Conservation (phyloP, 2,113 vertebrate species). For the Conger conger region DNA sequence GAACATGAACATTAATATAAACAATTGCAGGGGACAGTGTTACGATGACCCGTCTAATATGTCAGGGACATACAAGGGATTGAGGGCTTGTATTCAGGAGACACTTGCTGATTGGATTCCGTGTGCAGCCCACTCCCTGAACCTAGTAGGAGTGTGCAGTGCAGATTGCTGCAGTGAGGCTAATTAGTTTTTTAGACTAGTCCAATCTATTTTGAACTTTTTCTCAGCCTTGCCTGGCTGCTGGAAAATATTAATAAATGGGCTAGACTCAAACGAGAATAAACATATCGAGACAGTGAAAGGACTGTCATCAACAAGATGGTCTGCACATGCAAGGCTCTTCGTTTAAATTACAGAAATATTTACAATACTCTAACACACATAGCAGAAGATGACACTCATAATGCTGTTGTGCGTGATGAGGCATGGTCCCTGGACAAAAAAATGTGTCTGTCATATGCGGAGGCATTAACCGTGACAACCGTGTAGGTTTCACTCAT, state of each 20-base stretch:
- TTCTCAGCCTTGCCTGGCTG: background rate
- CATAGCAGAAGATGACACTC: too few relatives aligned
- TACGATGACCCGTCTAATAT: constrained; percentile 22
- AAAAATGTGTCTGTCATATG: too few relatives aligned
- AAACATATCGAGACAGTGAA: background rate
- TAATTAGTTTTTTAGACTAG: constrained; percentile 14
- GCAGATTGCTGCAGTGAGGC: constrained; percentile 22
- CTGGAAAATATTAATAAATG: constrained; percentile 13
- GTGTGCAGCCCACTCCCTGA: constrained; percentile 22
- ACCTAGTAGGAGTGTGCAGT: constrained; percentile 10
- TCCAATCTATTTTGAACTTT: constrained; percentile 21
- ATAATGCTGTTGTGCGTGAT: too few relatives aligned
- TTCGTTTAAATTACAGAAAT: too few relatives aligned
- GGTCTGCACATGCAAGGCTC: too few relatives aligned
- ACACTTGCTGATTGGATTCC: constrained; percentile 17
- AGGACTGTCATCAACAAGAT: too few relatives aligned
- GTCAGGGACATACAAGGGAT: constrained; percentile 10
- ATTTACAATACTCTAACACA: too few relatives aligned
- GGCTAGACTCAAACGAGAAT: constrained; percentile 12
- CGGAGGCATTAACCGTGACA: too few relatives aligned
- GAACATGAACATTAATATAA: constrained; percentile 14
- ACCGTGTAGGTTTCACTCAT: too few relatives aligned
- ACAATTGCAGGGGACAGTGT: constrained; percentile 16
- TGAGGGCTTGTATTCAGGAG: constrained; percentile 19
- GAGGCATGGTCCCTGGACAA: too few relatives aligned